Base-by-base conservation (phyloP, 2,888 invertebrate genomes). In the Agriopis marginaria region DNA sequence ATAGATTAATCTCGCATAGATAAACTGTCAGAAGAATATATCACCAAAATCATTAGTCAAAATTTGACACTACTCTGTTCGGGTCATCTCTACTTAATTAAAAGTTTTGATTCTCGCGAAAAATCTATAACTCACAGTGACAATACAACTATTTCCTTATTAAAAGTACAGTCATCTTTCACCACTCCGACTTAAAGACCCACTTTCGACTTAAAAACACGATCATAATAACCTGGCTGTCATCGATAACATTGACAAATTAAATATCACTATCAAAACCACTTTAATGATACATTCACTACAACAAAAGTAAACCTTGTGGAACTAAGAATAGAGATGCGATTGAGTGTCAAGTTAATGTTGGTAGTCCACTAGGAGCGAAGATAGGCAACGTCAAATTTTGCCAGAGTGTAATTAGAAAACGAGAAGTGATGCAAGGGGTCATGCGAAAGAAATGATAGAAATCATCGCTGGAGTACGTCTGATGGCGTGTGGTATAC, bases 171-270 rank as follows among this genome's bases (percentile, higher is more conserved):
- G 40, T 14, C 62, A 53, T 66, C 64, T 64, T 61, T 66, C 66
- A 66, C 59, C 58, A 68, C 55, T 70, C 65, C 63, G 66, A 62
- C 44, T 54, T n/a, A 59, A 73, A 65, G 64, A 73, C 66, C 68
- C 50, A 86, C 86, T 87, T 87, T 86, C 86, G 44, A 82, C 79
- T 82, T 79, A 79, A 80, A 83, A 81, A 82, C 82, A 79, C 77
- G 79, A 81, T 77, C 79, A 73, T 87, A 89, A 90, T 92, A 91
- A 90, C 88, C 81, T 86, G 83, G 73, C 89, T 91, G 90, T 91
- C 93, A 91, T 83, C 85, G 82, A 82, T 84, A 90, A 91, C 91
- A 91, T 90, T 93, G 92, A 93, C 92, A 92, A 92, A 93, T 93
- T 92, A 91, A 92, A 92, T 89, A 91, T 88, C 87, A 89, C 86